A percentile compares a stretch with the other conserved stretches of the same genome.
phyloP scores from a whole-genome alignment of 2,797 vertebrate genomes.

The Macroramphosus scolopax region DNA sequence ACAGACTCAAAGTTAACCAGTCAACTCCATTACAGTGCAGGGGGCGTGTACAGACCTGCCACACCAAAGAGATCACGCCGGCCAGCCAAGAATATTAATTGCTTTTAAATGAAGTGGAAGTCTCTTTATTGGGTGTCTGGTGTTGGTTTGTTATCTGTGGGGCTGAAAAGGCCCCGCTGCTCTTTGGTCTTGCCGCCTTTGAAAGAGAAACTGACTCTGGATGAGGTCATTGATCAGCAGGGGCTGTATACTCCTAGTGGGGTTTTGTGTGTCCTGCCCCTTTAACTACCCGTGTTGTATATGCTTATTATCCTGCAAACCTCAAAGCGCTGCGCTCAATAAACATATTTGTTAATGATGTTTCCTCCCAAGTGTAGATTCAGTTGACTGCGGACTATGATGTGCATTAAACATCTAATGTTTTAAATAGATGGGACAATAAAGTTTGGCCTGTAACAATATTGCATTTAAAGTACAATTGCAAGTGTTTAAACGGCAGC shows the following conservation, averaged over 20 bases:
- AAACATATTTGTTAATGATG: slow-evolving; percentile 72
- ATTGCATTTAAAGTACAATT: too few species aligned
- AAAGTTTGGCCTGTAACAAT: too few species aligned
- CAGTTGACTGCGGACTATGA: slow-evolving; percentile 20
- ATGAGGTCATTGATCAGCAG: slow-evolving; percentile 79
- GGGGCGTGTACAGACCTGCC: slow-evolving; percentile 83
- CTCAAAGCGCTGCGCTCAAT: slow-evolving; percentile 61
- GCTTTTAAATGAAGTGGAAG: slow-evolving; percentile 87
- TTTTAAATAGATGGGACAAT: not conserved
- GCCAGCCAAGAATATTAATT: slow-evolving; percentile 85
- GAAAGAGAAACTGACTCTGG: slow-evolving; percentile 75
- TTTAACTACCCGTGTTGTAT: slow-evolving; percentile 75
- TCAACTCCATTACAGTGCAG: slow-evolving; percentile 80
- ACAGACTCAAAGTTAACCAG: slow-evolving; percentile 82
- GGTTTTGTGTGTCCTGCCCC: slow-evolving; percentile 73
- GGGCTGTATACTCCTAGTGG: slow-evolving; percentile 70
- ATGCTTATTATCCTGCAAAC: slow-evolving; percentile 43
- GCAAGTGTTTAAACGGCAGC: too few species aligned
- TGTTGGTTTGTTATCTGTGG: slow-evolving; percentile 83
- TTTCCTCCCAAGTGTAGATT: slow-evolving; percentile 48
- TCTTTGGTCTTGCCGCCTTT: slow-evolving; percentile 82
- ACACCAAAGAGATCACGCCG: slow-evolving; percentile 80
- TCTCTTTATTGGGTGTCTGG: slow-evolving; percentile 86
- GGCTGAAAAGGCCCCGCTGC: slow-evolving; percentile 72
- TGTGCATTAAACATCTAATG: not conserved